phyloP scores from a whole-genome alignment of 2,797 vertebrate species.

The Helarctos malayanus region DNA sequence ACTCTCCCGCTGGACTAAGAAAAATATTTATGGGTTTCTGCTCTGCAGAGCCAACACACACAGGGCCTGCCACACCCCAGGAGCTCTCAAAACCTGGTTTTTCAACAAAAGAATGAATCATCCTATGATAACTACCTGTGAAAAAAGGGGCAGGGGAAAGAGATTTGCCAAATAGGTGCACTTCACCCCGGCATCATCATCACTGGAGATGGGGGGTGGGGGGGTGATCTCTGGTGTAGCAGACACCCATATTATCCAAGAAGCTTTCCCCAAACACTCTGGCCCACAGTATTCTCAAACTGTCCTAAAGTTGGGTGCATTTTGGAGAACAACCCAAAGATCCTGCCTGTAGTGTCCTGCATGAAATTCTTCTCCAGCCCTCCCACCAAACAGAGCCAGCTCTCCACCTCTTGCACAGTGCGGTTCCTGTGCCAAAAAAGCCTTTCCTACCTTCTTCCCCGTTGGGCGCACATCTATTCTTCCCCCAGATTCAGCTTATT shows the following conservation, averaged over 20 bases:
- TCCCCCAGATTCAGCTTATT: neutral
- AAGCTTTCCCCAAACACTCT: neutral
- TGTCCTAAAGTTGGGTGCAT: neutral
- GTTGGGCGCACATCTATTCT: neutral
- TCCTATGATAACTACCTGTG: neutral
- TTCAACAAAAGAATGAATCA: neutral
- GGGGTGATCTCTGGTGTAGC: neutral
- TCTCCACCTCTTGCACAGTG: neutral
- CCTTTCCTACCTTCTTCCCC: neutral
- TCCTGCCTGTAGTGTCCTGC: neutral
- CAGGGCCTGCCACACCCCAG: neutral
- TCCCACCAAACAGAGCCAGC: too few species aligned
- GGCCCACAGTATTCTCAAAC: neutral
- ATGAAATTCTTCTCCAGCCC: neutral
- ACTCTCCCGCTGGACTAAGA: neutral
- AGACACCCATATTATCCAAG: neutral
- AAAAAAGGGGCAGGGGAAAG: neutral
- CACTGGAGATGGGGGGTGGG: rapidly evolving
- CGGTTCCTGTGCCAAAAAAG: neutral
- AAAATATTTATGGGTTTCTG: neutral
- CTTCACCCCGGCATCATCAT: neutral
- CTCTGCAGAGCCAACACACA: neutral
- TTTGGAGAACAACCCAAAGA: neutral
- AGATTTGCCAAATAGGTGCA: neutral
- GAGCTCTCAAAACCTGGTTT: neutral